Percentiles rank a stretch among this genome's conserved stretches.
Conservation (phyloP, 1,140 invertebrate genomes). For the Frieseomelitta varia region DNA sequence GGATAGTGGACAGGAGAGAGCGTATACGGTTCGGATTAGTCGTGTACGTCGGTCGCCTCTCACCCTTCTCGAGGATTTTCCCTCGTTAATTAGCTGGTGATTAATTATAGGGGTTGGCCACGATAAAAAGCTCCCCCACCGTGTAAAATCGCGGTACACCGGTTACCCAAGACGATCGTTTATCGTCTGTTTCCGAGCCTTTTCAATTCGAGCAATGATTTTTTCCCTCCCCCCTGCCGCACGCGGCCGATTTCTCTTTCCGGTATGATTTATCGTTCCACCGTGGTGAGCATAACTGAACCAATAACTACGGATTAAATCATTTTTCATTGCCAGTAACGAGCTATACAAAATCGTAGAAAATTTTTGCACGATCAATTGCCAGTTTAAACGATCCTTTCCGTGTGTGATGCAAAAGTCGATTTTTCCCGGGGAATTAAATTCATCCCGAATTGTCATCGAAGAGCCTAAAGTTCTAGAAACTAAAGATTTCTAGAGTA, state of each 20-base stretch:
- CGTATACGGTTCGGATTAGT: constrained; percentile 5
- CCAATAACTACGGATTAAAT: no score
- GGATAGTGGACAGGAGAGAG: background rate
- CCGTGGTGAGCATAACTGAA: no score
- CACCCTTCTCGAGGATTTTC: constrained; percentile 51
- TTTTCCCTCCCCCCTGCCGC: background rate
- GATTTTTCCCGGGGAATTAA: no score
- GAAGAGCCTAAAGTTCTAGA: no score
- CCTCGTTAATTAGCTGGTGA: constrained; percentile 75
- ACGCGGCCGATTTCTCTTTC: background rate
- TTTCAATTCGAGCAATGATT: constrained; percentile 5
- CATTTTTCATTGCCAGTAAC: no score
- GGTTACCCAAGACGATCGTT: constrained; percentile 37
- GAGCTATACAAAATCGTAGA: no score
- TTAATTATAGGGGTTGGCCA: constrained; percentile 69
- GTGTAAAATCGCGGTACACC: constrained; percentile 21
- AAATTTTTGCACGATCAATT: no score
- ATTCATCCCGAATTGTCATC: no score
- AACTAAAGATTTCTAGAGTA: no score
- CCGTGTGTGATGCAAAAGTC: no score
- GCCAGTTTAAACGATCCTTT: no score
- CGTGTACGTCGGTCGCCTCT: constrained; percentile 14
- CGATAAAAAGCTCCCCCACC: constrained; percentile 66
- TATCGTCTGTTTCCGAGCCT: constrained; percentile 20
- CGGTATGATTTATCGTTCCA: background rate